phyloP scores from a whole-genome alignment of 2,888 invertebrate genomes.

The Fabriciana adippe region DNA sequence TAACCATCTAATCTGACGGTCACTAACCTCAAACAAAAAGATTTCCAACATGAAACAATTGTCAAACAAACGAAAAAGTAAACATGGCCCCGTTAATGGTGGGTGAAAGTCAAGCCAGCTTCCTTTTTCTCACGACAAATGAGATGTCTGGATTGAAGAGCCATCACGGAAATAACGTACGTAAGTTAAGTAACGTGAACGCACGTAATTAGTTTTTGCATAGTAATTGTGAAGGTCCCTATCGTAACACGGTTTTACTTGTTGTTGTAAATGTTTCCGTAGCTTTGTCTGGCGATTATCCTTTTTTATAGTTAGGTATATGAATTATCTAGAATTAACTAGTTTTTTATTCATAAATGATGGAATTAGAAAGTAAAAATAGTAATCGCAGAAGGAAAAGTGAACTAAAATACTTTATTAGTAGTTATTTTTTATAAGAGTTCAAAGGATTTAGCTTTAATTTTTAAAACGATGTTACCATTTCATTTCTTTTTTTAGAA shows the following conservation, averaged over 20 bases:
- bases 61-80: slow-evolving; percentile 51
- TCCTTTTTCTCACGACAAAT: slow-evolving; percentile 68
- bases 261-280: slow-evolving; percentile 24
- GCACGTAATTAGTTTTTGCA: slow-evolving; percentile 42
- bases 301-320: not conserved
- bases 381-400: too few relatives aligned
- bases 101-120: slow-evolving; percentile 60
- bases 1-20: not conserved
- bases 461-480: too few relatives aligned
- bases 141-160: slow-evolving; percentile 51
- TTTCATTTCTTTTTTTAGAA: too few relatives aligned
- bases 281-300: slow-evolving; percentile 8
- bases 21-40: slow-evolving; percentile 33
- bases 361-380: too few relatives aligned
- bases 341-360: not conserved
- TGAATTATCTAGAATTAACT: not conserved
- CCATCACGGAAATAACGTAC: slow-evolving; percentile 48
- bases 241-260: slow-evolving; percentile 30
- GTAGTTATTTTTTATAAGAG: too few relatives aligned
- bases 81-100: slow-evolving; percentile 53
- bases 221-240: slow-evolving; percentile 35
- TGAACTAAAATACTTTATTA: too few relatives aligned
- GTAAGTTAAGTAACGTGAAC: slow-evolving; percentile 39
- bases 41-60: slow-evolving; percentile 50
- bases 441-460: too few relatives aligned